These are phyloP conservation scores for Seriola quinqueradiata DNA, from an alignment of 2,113 vertebrate genomes.

Conservation along the genomic window DNA sequence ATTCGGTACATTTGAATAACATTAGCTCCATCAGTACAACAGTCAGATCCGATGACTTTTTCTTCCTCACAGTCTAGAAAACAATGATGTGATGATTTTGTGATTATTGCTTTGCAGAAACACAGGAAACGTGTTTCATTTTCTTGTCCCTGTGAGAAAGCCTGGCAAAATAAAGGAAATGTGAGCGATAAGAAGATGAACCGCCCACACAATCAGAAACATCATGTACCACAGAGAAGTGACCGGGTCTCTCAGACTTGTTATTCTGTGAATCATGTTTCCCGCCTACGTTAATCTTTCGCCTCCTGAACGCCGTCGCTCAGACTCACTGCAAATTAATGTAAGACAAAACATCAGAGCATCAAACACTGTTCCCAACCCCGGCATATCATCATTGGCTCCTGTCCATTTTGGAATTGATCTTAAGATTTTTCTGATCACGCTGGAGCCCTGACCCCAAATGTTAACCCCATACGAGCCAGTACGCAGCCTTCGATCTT, in stretches of 20 bases:
- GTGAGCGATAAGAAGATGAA: background rate
- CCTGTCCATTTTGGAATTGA: too few species aligned
- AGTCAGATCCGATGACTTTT: too few species aligned
- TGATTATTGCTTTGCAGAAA: background rate
- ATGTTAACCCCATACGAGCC: too few species aligned
- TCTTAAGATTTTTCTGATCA: too few species aligned
- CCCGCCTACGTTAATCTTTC: slow-evolving; percentile 30
- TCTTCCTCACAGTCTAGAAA: background rate
- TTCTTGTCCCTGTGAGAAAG: background rate
- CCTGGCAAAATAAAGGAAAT: background rate
- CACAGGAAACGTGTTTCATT: background rate
- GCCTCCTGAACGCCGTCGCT: slow-evolving; percentile 1
- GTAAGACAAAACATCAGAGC: background rate
- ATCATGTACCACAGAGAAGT: background rate
- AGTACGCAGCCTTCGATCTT: too few species aligned
- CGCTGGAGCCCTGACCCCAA: too few species aligned
- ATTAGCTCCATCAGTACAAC: too few species aligned
- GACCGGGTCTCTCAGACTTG: slow-evolving; percentile 22
- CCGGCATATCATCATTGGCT: too few species aligned
- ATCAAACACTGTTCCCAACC: background rate
- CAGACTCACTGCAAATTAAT: background rate
- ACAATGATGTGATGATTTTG: background rate
- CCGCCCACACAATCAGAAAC: slow-evolving; percentile 37
- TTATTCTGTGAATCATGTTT: slow-evolving; percentile 43
- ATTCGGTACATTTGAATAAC: too few species aligned